Evolutionary conservation across 2,113 vertebrate genomes (phyloP), one percentile per base, ranked within the genome.

Genomic region (Tor tambroides): DNA sequence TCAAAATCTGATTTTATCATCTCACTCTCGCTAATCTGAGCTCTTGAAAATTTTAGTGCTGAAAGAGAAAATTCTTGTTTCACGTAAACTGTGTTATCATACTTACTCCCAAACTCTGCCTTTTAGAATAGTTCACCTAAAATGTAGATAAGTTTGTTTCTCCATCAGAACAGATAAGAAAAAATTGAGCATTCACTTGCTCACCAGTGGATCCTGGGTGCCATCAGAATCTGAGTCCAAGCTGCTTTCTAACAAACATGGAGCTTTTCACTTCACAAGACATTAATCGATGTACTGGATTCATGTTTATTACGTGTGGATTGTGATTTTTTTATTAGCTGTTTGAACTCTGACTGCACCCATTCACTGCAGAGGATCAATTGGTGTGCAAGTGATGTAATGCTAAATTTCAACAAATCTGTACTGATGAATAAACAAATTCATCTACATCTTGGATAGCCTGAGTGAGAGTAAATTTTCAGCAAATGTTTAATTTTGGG

Each of bases 1-100:
- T 65, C 15, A 38, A 80, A 61, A 80, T 80, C 77, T 3, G 49
- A 56, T 59, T 80, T 61, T 61, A n/a, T 59, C 5, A 72, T 46
- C 5, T 43, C 21, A 75, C 10, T n/a, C 35, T 43, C 1, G 11
- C 5, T n/a, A n/a, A n/a, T n/a, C n/a, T 26, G 71, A 74, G 11
- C 21, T 43, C 71, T 74, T 43, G 2, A 14, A 10, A 19, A 3
- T 21, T 19, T 10, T 38, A 71, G 32, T n/a, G 1, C 5, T 43
- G 38, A 26, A 43, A 43, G 23, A 26, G 4, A 43, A 75, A 75
- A 75, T 19, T 14, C 71, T 41, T 15, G 21, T 43, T 74, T 74
- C 38, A 12, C 19, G 3, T n/a, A 23, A 74, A 74, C 19, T 4
- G 8, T 21, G 5, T 72, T 38, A n/a, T 74, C 35, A 74, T 12